phyloP scores from a whole-genome alignment of 2,113 vertebrate genomes.

The Cygnus buccinator region DNA sequence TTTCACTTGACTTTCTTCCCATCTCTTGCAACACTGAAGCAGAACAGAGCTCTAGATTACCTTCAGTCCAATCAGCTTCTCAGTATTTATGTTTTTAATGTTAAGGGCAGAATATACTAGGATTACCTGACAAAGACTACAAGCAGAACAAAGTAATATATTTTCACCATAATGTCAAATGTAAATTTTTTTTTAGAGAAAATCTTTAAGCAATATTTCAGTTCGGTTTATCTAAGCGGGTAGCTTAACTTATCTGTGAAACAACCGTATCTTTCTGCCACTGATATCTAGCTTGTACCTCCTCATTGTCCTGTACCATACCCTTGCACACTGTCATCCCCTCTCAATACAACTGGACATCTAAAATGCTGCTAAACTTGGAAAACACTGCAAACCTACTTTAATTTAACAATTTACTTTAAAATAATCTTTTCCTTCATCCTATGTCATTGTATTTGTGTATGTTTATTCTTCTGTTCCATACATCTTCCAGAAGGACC shows the following conservation, averaged over 20 bases:
- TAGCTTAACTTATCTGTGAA: background rate
- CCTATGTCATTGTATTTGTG: background rate
- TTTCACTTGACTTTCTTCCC: constrained; percentile 14
- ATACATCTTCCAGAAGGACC: background rate
- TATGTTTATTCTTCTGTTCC: background rate
- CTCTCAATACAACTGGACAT: background rate
- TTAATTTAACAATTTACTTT: background rate
- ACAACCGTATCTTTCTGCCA: background rate
- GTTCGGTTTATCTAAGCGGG: background rate
- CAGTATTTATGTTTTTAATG: background rate
- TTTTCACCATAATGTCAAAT: background rate
- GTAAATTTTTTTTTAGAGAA: background rate
- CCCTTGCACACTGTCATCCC: background rate
- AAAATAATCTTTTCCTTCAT: background rate
- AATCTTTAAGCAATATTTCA: background rate
- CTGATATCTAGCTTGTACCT: background rate
- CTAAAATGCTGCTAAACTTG: background rate
- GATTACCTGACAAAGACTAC: background rate
- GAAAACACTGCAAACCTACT: background rate
- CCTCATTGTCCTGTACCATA: background rate
- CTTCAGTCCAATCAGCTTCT: background rate
- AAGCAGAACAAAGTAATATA: background rate
- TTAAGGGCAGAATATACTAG: background rate
- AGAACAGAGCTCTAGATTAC: constrained; percentile 14
- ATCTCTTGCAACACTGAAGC: constrained; percentile 18